Base-by-base conservation (phyloP, 2,797 vertebrate genomes). In the Coluber constrictor region DNA sequence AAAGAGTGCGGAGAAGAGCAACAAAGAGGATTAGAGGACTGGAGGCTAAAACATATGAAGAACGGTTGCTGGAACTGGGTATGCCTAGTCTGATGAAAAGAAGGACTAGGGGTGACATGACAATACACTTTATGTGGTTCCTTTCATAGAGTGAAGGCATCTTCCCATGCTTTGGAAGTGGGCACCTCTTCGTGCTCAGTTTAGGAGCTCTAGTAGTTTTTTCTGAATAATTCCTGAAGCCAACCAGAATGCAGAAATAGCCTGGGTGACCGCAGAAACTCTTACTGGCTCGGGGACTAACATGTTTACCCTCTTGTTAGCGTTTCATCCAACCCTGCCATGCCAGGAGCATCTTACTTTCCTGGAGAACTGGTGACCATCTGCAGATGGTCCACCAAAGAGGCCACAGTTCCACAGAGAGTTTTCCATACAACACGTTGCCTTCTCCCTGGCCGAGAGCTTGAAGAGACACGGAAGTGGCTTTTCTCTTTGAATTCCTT, bases 401-500 rank as follows among this genome's bases (percentile, higher is more conserved):
- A 54, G 60, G n/a, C 4, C 32, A 60, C 79, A 1, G 3, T 63
- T 56, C 55, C 79, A 12, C 0, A 27, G 37, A 37, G 20, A 2
- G 18, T 23, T 60, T 88, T 47, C 32, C 32, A 6, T 0, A 9
- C 7, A 47, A 0, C 51, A 18, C 4, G 25, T 51, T 54, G 18
- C n/a, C 43, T 89, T 63, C n/a, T 32, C 25, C 9, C n/a, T 13
- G 57, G 25, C n/a, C 25, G 47, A 0, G n/a, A 32, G 43, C 57
- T 54, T 57, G 32, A 29, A 90, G 60, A 55, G 29, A n/a, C 13
- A 25, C 57, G 27, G 55, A 87, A 37, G 60, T 56, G 18, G 60
- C 47, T 89, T 43, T 87, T 90, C 86, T 94, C 94, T 97, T 97
- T 13, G 37, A 60, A 97, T 97, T 97, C 95, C 93, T 94, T 70